These are phyloP conservation scores for Proteles cristata DNA, from an alignment of 2,113 vertebrate genomes.

Conservation along the genomic window DNA sequence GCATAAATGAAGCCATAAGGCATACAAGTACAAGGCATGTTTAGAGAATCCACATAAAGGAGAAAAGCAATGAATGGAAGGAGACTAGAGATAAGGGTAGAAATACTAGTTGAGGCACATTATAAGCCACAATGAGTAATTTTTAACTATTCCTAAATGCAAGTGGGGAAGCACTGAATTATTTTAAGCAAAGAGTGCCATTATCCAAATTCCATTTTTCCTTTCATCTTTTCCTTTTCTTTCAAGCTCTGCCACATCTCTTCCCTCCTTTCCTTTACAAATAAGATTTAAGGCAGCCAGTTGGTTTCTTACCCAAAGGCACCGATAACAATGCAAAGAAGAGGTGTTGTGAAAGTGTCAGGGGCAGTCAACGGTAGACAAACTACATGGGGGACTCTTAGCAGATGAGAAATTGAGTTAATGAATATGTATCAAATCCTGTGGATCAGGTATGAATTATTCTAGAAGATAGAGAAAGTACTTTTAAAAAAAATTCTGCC, in stretches of 20 bases:
- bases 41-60: not conserved
- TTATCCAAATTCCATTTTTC: not conserved
- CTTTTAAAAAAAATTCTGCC: not conserved
- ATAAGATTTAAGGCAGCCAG: not conserved
- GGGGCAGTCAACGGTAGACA: not conserved
- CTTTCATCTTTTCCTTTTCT: not conserved
- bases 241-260: not conserved
- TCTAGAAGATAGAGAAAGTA: not conserved
- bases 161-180: not conserved
- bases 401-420: not conserved
- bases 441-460: not conserved
- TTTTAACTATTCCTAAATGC: not conserved
- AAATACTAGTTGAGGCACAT: not conserved
- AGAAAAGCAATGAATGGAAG: not conserved
- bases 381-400: not conserved
- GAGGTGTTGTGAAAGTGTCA: not conserved
- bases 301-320: not conserved
- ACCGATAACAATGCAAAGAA: not conserved
- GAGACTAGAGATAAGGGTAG: not conserved
- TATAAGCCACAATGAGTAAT: not conserved
- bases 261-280: not conserved
- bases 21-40: fast-evolving
- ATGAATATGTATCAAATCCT: not conserved
- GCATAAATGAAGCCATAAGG: not conserved
- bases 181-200: not conserved